Evolutionary conservation across 2,797 vertebrate species (phyloP), one percentile per base, ranked within the genome.

Genomic region (Enteromius unitaeniatus): DNA sequence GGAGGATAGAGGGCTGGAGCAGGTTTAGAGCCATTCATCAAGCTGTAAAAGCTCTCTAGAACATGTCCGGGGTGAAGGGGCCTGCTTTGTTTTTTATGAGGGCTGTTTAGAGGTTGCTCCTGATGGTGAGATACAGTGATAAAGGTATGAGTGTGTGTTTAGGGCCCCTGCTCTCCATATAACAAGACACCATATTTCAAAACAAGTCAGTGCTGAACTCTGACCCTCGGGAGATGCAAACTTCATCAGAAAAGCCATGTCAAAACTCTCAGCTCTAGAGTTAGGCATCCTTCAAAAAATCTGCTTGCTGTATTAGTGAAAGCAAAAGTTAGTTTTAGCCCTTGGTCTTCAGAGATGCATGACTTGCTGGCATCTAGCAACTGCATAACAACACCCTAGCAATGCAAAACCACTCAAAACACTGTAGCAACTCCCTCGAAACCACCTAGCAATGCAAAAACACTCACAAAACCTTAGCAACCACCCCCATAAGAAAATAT

Each of bases 11-110:
- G 82, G 42, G 67, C 14, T 8, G 72, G 49, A 76, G 31, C 4
- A 19, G 62, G 60, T 47, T 75, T 17, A 53, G 70, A 1, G 45
- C 51, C 40, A 77, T 80, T 79, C 42, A 58, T 80, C 81, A 76
- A 51, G 64, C 72, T 19, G 69, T 70, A 82, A 78, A 86, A 58
- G 21, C 82, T 62, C 62, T 64, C 53, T 37, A 28, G 78, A 77
- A 60, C 60, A 34, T 42, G 67, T 45, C 51, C 14, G 21, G 85
- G 79, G 77, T 40, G 49, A 75, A 8, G 60, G 53, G 9, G 49
- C 26, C 40, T 62, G 34, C 60, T 81, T 31, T 42, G 26, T 42
- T 51, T 74, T 49, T 47, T 65, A 64, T 45, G 81, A 78, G 77
- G 37, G 58, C 23, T 62, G 23, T 26, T 60, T 62, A 62, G 58